phyloP scores from a whole-genome alignment of 2,113 vertebrate genomes.

The Sapayoa aenigma region DNA sequence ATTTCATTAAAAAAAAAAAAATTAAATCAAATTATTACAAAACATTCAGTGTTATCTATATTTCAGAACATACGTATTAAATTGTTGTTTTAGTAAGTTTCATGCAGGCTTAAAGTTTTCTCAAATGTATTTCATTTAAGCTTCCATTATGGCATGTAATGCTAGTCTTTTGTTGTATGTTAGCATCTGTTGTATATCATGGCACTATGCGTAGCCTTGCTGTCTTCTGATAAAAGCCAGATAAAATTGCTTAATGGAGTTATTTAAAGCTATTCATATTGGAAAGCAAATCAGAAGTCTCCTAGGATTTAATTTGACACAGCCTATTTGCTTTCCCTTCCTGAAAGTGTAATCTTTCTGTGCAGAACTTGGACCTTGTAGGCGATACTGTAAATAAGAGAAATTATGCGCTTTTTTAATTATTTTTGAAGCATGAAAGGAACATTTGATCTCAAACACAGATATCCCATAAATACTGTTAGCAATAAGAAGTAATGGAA shows the following conservation, averaged over 20 bases:
- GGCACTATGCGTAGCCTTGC: neutral
- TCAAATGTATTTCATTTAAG: neutral
- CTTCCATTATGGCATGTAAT: neutral
- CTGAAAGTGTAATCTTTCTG: neutral
- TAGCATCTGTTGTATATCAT: neutral
- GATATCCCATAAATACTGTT: neutral
- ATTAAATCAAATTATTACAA: neutral
- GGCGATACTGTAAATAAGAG: neutral
- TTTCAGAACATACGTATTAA: neutral
- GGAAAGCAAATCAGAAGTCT: neutral
- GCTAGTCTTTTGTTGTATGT: neutral
- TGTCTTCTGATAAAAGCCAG: neutral
- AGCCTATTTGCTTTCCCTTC: neutral
- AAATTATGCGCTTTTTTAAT: neutral
- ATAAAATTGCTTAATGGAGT: neutral
- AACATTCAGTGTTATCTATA: neutral
- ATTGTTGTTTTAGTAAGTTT: neutral
- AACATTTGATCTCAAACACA: neutral
- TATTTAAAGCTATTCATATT: neutral
- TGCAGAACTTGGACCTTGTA: neutral
- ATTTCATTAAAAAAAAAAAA: neutral
- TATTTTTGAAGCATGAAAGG: neutral
- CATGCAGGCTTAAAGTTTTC: neutral
- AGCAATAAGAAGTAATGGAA: neutral
- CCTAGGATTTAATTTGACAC: neutral